Evolutionary conservation across 2,113 vertebrate species (phyloP).

Genomic region (Laticauda laticaudata): DNA sequence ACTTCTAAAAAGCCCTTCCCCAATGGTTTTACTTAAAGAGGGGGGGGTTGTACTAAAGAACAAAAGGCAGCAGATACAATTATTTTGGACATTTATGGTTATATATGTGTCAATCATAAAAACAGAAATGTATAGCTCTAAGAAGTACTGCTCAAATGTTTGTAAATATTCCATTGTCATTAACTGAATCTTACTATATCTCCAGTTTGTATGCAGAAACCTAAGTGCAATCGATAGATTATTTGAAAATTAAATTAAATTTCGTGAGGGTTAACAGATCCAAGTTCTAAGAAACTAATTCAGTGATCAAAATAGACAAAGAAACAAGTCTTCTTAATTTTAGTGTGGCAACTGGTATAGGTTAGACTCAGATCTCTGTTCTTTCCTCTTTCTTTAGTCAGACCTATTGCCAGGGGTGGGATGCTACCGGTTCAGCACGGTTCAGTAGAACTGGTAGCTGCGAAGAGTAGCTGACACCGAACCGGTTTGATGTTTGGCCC

Average conservation of each 20-base stretch:
- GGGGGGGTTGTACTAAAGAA: background rate
- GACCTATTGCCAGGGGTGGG: background rate
- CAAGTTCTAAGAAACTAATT: background rate
- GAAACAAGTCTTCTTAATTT: background rate
- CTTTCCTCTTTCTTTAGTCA: background rate
- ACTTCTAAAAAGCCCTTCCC: background rate
- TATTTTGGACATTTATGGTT: background rate
- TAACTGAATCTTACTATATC: background rate
- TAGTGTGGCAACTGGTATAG: background rate
- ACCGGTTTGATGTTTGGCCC: no score
- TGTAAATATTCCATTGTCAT: background rate
- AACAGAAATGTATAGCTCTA: background rate
- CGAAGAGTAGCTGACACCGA: no score
- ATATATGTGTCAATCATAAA: background rate
- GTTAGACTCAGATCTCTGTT: background rate
- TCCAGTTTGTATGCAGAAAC: background rate
- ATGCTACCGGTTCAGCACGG: no score
- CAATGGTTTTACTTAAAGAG: background rate
- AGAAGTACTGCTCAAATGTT: background rate
- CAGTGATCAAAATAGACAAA: background rate
- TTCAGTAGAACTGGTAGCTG: no score
- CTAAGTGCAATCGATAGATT: background rate
- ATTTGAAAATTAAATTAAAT: background rate
- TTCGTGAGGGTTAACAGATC: background rate
- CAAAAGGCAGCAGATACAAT: background rate